Percentiles rank a stretch among this genome's conserved stretches.
Conservation (phyloP, 2,797 vertebrate species). For the Neoniphon sammara region DNA sequence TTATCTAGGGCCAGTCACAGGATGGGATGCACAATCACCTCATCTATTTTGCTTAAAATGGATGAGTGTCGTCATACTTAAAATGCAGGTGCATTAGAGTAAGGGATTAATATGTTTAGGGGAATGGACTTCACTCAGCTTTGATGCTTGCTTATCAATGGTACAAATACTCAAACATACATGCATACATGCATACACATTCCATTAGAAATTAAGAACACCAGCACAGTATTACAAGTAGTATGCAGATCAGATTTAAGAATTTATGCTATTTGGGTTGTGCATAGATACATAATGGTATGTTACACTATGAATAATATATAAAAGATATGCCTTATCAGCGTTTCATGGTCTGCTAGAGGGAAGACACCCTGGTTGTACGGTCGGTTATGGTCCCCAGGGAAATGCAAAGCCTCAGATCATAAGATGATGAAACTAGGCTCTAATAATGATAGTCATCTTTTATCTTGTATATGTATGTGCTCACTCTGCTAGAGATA, state of each 20-base stretch:
- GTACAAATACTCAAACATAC: constrained; percentile 5
- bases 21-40: not conserved
- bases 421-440: constrained; percentile 47
- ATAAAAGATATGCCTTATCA: constrained; percentile 53
- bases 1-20: not conserved
- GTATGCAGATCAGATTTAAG: constrained; percentile 69
- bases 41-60: too few species aligned
- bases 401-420: constrained; percentile 48
- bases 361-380: constrained; percentile 41
- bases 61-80: not conserved
- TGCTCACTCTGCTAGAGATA: too few species aligned
- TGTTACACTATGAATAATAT: constrained; percentile 21
- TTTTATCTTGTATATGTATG: constrained; percentile 20
- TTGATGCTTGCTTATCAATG: constrained; percentile 24
- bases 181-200: constrained; percentile 48
- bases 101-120: not conserved
- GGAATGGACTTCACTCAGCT: constrained; percentile 24
- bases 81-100: constrained; percentile 3
- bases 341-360: constrained; percentile 50
- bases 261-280: constrained; percentile 61
- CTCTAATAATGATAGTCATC: constrained; percentile 32
- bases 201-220: constrained; percentile 39
- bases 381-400: constrained; percentile 52
- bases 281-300: constrained; percentile 31
- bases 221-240: constrained; percentile 26